Conservation (phyloP, 2,888 invertebrate species). For the Silvanus unidentatus region DNA sequence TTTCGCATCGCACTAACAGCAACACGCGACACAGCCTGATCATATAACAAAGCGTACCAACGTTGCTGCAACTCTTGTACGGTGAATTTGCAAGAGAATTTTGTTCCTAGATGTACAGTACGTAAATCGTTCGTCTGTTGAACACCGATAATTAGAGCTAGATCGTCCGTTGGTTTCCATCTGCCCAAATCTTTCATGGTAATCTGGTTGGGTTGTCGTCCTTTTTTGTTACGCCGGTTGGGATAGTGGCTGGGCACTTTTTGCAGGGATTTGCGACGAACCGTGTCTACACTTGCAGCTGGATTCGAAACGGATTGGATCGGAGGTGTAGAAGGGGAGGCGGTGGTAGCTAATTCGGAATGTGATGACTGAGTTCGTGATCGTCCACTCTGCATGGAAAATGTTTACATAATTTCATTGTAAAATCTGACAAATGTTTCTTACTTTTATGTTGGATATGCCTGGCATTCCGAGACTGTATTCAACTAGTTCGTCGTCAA, state of each 20-base stretch:
- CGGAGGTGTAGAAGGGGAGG: conserved; percentile 29
- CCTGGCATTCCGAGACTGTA: conserved; percentile 70
- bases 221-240: conserved; percentile 47
- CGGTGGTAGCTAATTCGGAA: conserved; percentile 35
- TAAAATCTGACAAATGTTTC: background rate
- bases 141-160: conserved; percentile 87
- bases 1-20: conserved; percentile 91
- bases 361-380: conserved; percentile 45
- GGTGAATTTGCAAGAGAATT: conserved; percentile 93
- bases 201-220: conserved; percentile 61
- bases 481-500: conserved; percentile 96
- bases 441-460: conserved; percentile 42
- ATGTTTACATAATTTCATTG: conserved; percentile 4
- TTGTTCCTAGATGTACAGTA: conserved; percentile 83
- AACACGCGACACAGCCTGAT: conserved; percentile 86
- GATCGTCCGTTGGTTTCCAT: conserved; percentile 97
- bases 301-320: conserved; percentile 34
- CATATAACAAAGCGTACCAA: conserved; percentile 94
- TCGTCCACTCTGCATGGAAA: conserved; percentile 36
- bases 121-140: conserved; percentile 79
- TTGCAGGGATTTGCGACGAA: conserved; percentile 40
- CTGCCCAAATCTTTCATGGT: conserved; percentile 81
- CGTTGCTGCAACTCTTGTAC: conserved; percentile 89
- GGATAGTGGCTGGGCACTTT: background rate
- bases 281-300: conserved; percentile 27